A percentile compares a stretch with the other conserved stretches of the same genome.
Conservation (phyloP, 1,140 invertebrate species). For the Aphis gossypii region DNA sequence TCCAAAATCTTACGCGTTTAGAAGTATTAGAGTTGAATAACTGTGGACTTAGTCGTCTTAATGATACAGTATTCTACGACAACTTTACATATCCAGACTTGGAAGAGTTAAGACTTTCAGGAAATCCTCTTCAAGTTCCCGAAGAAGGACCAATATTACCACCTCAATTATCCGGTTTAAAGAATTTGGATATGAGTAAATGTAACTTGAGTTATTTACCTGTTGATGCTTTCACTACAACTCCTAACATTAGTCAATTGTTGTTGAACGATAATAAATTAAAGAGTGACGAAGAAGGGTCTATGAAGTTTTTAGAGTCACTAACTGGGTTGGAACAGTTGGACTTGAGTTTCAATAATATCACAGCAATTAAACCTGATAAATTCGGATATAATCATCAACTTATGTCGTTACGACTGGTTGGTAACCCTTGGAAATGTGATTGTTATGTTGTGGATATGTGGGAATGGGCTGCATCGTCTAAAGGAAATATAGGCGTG, state of each 20-base stretch:
- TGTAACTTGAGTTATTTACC: conserved; percentile 72
- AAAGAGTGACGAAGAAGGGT: conserved; percentile 64
- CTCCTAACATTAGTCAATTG: conserved; percentile 71
- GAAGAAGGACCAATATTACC: conserved; percentile 69
- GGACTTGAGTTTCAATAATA: conserved; percentile 72
- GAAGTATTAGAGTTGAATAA: conserved; percentile 74
- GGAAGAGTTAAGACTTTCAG: conserved; percentile 73
- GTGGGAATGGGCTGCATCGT: conserved; percentile 75
- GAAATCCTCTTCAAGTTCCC: conserved; percentile 72
- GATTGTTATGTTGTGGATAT: conserved; percentile 75
- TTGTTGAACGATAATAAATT: conserved; percentile 72
- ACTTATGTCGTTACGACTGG: conserved; percentile 70
- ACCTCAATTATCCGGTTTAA: conserved; percentile 71
- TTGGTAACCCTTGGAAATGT: conserved; percentile 75
- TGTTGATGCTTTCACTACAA: conserved; percentile 70
- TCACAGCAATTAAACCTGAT: conserved; percentile 69
- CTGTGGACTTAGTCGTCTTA: conserved; percentile 71
- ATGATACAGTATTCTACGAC: conserved; percentile 74
- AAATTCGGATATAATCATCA: conserved; percentile 69
- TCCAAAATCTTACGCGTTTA: conserved; percentile 73
- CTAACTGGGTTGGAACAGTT: conserved; percentile 70
- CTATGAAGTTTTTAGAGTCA: conserved; percentile 69
- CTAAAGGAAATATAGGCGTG: conserved; percentile 72
- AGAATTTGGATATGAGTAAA: conserved; percentile 72
- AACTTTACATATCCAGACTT: conserved; percentile 72